phyloP scores from a whole-genome alignment of 2,797 vertebrate species.

The Crocodylus rhombifer region DNA sequence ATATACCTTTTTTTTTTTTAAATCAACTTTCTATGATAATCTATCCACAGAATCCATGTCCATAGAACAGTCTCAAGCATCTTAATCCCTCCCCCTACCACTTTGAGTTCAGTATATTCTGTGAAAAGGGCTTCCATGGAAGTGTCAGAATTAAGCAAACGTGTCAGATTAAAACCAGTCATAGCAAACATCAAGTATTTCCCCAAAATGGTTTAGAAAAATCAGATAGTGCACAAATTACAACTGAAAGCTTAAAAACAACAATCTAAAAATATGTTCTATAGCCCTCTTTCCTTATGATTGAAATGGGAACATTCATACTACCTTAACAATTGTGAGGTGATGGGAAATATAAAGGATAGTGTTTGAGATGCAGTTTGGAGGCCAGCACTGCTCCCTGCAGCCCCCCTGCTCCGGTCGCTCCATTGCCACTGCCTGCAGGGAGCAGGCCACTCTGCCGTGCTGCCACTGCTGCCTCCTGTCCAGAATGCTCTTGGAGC shows the following conservation, averaged over 20 bases:
- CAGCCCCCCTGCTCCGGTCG: too few species aligned
- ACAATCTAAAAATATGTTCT: not conserved
- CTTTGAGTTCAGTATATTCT: not conserved
- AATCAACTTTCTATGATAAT: not conserved
- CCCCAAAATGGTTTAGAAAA: not conserved
- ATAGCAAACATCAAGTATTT: not conserved
- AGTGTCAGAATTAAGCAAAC: not conserved
- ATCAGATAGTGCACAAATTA: not conserved
- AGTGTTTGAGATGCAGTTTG: not conserved
- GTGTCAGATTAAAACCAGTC: not conserved
- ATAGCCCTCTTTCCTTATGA: not conserved
- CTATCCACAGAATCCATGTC: not conserved
- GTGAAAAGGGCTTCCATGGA: not conserved
- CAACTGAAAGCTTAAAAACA: not conserved
- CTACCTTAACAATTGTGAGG: not conserved
- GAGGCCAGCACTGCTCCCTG: too few species aligned
- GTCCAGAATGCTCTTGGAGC: too few species aligned
- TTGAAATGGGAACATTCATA: not conserved
- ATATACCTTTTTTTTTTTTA: not conserved
- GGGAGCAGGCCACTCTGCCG: too few species aligned
- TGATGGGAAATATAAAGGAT: not conserved
- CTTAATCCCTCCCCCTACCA: too few species aligned
- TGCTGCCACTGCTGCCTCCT: too few species aligned
- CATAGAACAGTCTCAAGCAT: too few species aligned
- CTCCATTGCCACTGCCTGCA: too few species aligned